A percentile compares a stretch with the other conserved stretches of the same genome.
Conservation (phyloP, 2,888 invertebrate species). For the Thecophora atra region DNA sequence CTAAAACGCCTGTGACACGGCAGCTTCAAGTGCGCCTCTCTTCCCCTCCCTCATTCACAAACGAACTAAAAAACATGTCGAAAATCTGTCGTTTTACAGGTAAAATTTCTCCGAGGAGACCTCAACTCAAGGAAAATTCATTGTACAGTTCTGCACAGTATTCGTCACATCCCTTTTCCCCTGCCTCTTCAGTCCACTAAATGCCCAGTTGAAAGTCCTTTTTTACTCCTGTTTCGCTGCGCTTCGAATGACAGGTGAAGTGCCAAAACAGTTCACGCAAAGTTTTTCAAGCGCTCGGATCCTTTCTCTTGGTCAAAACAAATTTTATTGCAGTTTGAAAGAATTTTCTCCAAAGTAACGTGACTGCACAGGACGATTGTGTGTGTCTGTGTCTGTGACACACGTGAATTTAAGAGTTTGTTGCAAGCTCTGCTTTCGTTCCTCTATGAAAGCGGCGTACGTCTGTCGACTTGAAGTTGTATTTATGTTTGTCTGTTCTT, state of each 20-base stretch:
- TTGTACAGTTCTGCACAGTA: not conserved
- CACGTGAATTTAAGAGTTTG: constrained; percentile 10
- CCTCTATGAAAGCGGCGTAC: not conserved
- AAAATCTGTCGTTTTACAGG: not conserved
- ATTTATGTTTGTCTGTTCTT: too few relatives aligned
- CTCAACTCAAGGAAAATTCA: not conserved
- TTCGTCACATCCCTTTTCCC: constrained; percentile 5
- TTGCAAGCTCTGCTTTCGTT: not conserved
- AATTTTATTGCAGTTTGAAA: constrained; percentile 5
- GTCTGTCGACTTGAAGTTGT: not conserved
- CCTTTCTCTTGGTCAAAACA: constrained; percentile 7
- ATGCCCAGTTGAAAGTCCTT: not conserved
- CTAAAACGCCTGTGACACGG: too few relatives aligned
- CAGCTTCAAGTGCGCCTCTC: too few relatives aligned
- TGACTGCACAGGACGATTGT: not conserved
- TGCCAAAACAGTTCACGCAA: not conserved
- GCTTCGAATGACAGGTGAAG: not conserved
- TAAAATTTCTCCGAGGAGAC: not conserved
- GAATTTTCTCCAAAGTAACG: not conserved
- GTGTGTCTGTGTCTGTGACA: constrained; percentile 11
- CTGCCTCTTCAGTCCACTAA: not conserved
- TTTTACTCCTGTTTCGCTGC: not conserved
- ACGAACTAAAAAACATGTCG: not conserved
- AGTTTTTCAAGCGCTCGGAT: not conserved
- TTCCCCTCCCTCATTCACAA: not conserved